Base-by-base conservation (phyloP, 2,888 invertebrate genomes). In the Amblyjoppa proteus region DNA sequence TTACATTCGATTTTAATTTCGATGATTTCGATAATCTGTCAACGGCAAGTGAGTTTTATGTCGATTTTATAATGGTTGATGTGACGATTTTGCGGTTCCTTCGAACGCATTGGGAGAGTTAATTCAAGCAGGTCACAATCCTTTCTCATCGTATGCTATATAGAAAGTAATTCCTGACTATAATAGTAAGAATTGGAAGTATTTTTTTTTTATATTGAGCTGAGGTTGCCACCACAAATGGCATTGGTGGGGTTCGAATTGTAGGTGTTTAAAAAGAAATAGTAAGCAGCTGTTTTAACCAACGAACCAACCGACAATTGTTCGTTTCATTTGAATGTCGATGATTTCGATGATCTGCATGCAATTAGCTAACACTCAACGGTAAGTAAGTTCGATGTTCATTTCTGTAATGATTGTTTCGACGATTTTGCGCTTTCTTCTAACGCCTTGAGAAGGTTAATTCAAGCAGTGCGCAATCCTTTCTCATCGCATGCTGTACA, bases 391-490 rank as follows among this genome's bases (percentile, higher is more conserved):
- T 64, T 64, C 3, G 64, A 64, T n/a, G 16, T 6, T 5, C 7
- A 34, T n/a, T 64, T 64, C 34, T 31, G 64, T 64, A 31, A 64
- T 7, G 34, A 28, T 64, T 34, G 64, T 45, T 20, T 25, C 38
- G 68, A 25, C 20, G 41, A 41, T 68, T 38, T 16, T 13, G n/a
- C 9, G 6, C 28, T 41, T 41, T 41, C 31, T 68, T 68, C 68
- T 41, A 68, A 20, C 38, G 53, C 53, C 38, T 77, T 38, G 28
- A 45, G 41, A 77, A 68, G 68, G 66, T 77, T 64, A 66, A 84
- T 70, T 80, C 64, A 69, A 81, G 34, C 68, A 34, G 74, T 61
- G 66, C 51, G 68, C 85, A 74, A 81, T 69, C 73, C 68, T 82
- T 86, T 51, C 34, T 68, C 77, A 81, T 80, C 66, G 53, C 53